Evolutionary conservation across 37 sponge, comb jelly and placozoan species (phyloP).

Genomic region (Ianthella basta): DNA sequence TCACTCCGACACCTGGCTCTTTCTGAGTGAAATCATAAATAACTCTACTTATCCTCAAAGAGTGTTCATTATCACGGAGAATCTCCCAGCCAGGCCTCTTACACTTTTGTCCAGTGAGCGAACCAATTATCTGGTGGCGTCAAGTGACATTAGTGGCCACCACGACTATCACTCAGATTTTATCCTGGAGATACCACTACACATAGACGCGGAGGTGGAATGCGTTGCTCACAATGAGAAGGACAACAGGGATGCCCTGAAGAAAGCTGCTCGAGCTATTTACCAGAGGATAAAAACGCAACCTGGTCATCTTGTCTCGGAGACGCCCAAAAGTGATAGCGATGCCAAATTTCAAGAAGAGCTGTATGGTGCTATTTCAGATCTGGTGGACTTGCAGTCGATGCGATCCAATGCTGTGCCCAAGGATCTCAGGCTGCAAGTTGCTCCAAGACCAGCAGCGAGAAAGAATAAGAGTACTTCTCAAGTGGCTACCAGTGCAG

Average conservation of each 20-base stretch:
- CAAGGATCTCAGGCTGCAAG: background rate
- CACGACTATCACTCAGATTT: slow-evolving; percentile 1
- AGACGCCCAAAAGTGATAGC: background rate
- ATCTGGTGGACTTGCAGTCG: background rate
- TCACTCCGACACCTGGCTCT: slow-evolving; percentile 8
- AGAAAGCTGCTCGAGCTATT: background rate
- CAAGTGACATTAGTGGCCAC: slow-evolving; percentile 21
- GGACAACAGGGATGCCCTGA: slow-evolving; percentile 8
- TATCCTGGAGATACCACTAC: slow-evolving; percentile 17
- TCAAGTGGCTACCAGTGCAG: background rate
- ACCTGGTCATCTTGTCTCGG: slow-evolving; percentile 10
- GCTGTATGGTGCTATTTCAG: background rate
- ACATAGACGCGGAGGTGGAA: slow-evolving; percentile 22
- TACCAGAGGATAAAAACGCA: slow-evolving; percentile 17
- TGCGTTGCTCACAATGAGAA: background rate
- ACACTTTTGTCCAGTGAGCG: background rate
- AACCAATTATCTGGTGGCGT: slow-evolving; percentile 11
- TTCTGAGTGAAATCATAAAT: background rate
- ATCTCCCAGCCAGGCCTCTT: slow-evolving; percentile 5
- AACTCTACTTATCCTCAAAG: background rate
- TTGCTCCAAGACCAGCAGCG: background rate
- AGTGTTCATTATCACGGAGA: background rate
- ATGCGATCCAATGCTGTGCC: background rate
- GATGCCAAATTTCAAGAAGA: slow-evolving; percentile 18
- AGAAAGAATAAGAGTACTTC: background rate